Evolutionary conservation across 2,888 invertebrate genomes (phyloP).

Genomic region (Siphlonurus alternatus): DNA sequence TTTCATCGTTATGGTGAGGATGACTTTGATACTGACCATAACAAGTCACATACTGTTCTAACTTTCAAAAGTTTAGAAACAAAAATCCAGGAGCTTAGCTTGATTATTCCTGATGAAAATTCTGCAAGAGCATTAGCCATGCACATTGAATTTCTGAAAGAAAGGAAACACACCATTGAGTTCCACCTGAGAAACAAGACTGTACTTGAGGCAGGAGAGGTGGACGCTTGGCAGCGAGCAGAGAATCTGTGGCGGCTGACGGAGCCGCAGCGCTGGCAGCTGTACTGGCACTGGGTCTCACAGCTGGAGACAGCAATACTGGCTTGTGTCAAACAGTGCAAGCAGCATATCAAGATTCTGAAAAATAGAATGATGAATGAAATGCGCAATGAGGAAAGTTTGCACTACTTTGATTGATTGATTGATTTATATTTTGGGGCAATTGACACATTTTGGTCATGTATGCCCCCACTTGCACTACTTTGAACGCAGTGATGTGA

Average conservation of each 20-base stretch:
- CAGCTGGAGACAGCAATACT: background rate
- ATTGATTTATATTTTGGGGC: too few species aligned
- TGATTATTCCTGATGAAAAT: too few species aligned
- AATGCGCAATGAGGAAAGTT: too few species aligned
- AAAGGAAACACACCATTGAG: too few species aligned
- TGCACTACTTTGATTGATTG: too few species aligned
- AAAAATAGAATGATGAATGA: background rate
- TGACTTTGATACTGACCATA: too few species aligned
- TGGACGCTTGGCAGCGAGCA: background rate
- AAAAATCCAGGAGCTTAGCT: background rate
- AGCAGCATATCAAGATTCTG: background rate
- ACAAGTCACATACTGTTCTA: background rate
- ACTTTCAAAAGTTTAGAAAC: background rate
- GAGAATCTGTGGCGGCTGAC: background rate
- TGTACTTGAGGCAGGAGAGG: background rate
- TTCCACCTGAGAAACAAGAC: background rate
- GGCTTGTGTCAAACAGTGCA: background rate
- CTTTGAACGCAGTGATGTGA: slow-evolving; percentile 10
- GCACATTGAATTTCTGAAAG: background rate
- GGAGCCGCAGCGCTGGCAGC: background rate
- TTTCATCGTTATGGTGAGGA: too few species aligned
- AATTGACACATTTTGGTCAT: too few species aligned
- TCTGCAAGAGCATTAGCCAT: background rate
- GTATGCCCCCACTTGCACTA: too few species aligned
- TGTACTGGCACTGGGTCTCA: background rate